Percentiles rank a stretch among this genome's conserved stretches.
Conservation (phyloP, 2,797 vertebrate species). For the Coreius guichenoti region DNA sequence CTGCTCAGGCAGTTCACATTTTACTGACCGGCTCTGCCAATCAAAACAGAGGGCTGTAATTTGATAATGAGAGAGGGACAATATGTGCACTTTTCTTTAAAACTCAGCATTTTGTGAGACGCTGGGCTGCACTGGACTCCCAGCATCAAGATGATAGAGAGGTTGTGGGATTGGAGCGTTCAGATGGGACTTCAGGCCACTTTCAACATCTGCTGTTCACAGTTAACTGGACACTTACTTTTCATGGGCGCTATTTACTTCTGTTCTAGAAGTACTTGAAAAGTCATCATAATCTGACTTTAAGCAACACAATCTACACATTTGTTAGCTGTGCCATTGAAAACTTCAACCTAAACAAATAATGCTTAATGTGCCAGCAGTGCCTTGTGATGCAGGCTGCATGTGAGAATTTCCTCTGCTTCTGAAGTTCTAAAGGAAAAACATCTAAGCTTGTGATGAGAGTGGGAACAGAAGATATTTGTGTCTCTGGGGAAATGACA, state of each 20-base stretch:
- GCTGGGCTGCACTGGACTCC: slow-evolving; percentile 48
- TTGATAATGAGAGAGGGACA: slow-evolving; percentile 72
- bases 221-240: slow-evolving; percentile 19
- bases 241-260: background rate
- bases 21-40: slow-evolving; percentile 67
- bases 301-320: slow-evolving; percentile 16
- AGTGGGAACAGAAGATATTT: slow-evolving; percentile 19
- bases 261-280: slow-evolving; percentile 31
- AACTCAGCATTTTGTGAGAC: slow-evolving; percentile 68
- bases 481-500: slow-evolving; percentile 14
- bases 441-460: background rate
- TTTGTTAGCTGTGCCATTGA: slow-evolving; percentile 2
- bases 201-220: slow-evolving; percentile 17
- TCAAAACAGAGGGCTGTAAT: slow-evolving; percentile 76
- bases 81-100: slow-evolving; percentile 67
- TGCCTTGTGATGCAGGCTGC: slow-evolving; percentile 5
- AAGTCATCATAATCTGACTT: background rate
- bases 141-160: slow-evolving; percentile 49
- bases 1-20: slow-evolving; percentile 63
- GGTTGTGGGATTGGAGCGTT: background rate
- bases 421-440: slow-evolving; percentile 23
- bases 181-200: slow-evolving; percentile 24
- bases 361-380: background rate
- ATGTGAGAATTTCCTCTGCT: slow-evolving; percentile 8
- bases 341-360: slow-evolving; percentile 32